phyloP scores from a whole-genome alignment of 2,113 vertebrate species.

The Carassius gibelio region DNA sequence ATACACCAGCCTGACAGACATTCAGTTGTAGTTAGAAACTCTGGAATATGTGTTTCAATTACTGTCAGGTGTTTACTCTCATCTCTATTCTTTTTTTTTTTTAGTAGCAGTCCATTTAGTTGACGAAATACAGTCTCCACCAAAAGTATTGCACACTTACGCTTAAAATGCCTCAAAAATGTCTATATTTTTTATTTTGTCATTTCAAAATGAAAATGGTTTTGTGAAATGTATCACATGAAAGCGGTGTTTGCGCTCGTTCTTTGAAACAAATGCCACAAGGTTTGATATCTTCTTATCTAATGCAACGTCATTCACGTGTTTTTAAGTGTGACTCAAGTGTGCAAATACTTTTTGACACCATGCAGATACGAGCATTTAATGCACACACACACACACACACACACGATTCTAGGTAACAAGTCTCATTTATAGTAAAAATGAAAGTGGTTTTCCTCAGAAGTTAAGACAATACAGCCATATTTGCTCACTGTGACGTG shows the following conservation, averaged over 20 bases:
- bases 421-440: conserved; percentile 16
- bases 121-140: background rate
- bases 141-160: background rate
- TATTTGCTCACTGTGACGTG: background rate
- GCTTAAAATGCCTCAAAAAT: background rate
- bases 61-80: background rate
- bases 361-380: background rate
- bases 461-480: background rate
- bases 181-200: background rate
- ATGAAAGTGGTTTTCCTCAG: conserved; percentile 18
- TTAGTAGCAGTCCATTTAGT: background rate
- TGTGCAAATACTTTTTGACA: background rate
- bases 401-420: background rate
- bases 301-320: background rate
- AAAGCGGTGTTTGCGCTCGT: background rate
- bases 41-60: background rate
- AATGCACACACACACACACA: background rate
- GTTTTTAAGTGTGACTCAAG: background rate
- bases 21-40: background rate
- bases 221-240: background rate
- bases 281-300: background rate
- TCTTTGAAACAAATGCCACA: background rate
- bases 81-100: background rate
- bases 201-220: background rate
- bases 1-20: background rate